Evolutionary conservation across 2,797 vertebrate genomes (phyloP).

Genomic region (Gobio occitaniae): DNA sequence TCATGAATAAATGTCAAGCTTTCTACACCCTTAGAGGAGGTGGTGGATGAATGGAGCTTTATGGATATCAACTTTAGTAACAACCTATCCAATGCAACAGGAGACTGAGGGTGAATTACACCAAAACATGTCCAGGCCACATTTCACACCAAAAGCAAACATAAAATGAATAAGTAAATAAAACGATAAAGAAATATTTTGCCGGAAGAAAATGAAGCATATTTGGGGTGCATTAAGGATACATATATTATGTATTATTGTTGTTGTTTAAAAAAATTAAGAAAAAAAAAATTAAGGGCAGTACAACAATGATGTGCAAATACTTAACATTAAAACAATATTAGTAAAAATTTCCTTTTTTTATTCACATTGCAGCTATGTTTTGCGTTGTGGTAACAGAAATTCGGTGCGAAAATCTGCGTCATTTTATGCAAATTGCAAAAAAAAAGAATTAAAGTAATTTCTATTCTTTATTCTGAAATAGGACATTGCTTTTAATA

Average conservation of each 20-base stretch:
- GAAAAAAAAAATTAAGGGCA: background rate
- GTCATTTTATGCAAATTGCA: background rate
- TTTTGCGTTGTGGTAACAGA: background rate
- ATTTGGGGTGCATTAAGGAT: background rate
- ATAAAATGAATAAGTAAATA: background rate
- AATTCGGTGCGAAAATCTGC: background rate
- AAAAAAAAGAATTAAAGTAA: background rate
- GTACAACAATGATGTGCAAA: background rate
- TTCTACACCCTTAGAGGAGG: background rate
- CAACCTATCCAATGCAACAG: background rate
- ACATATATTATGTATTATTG: background rate
- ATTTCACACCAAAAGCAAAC: background rate
- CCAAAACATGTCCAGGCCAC: background rate
- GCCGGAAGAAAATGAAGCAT: background rate
- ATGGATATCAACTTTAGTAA: background rate
- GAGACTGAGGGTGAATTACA: background rate
- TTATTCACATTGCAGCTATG: background rate
- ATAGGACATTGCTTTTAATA: slow-evolving; percentile 2
- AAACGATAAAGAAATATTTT: background rate
- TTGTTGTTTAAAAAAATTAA: background rate
- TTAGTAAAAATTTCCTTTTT: background rate
- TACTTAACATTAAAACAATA: background rate
- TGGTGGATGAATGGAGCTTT: background rate
- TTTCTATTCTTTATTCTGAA: background rate
- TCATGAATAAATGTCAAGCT: slow-evolving; percentile 34